Conservation (phyloP, 2,888 invertebrate genomes). For the Rhamphomyia laevipes region DNA sequence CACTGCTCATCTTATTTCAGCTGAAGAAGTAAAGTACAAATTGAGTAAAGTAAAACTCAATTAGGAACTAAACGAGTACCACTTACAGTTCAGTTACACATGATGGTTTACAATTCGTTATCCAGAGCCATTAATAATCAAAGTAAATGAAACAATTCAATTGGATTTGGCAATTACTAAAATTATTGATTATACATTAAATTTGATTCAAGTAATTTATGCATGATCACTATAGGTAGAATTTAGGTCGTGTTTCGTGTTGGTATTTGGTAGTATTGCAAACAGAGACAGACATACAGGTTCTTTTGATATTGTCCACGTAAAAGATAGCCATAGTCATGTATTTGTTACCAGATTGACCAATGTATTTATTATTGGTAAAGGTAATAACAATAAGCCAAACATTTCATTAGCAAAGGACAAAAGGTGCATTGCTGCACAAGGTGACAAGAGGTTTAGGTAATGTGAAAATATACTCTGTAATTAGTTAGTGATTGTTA, state of each 20-base stretch:
- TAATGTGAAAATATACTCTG: too few relatives aligned
- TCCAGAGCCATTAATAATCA: slow-evolving; percentile 94
- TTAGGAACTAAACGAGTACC: slow-evolving; percentile 94
- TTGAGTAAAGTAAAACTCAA: slow-evolving; percentile 85
- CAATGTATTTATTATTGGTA: slow-evolving; percentile 99
- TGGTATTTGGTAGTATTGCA: slow-evolving; percentile 92
- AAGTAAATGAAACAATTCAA: slow-evolving; percentile 93
- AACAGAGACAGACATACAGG: slow-evolving; percentile 98
- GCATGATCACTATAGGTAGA: slow-evolving; percentile 99
- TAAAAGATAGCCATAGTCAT: slow-evolving; percentile 95
- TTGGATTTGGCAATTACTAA: slow-evolving; percentile 87
- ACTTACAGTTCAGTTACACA: slow-evolving; percentile 88
- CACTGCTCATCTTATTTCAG: slow-evolving; percentile 91
- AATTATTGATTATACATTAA: slow-evolving; percentile 96
- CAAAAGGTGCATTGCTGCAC: slow-evolving; percentile 97
- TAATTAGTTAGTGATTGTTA: too few relatives aligned
- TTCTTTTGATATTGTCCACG: slow-evolving; percentile 97
- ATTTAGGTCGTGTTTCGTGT: slow-evolving; percentile 99
- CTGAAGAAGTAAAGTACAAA: slow-evolving; percentile 99
- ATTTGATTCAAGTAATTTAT: slow-evolving; percentile 97
- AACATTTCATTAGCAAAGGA: slow-evolving; percentile 96
- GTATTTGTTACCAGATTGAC: slow-evolving; percentile 93
- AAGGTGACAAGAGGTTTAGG: slow-evolving; percentile 96
- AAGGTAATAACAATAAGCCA: slow-evolving; percentile 90
- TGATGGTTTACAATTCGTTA: slow-evolving; percentile 94